Conservation (phyloP, 2,888 invertebrate species). For the Priocnemis perturbator region DNA sequence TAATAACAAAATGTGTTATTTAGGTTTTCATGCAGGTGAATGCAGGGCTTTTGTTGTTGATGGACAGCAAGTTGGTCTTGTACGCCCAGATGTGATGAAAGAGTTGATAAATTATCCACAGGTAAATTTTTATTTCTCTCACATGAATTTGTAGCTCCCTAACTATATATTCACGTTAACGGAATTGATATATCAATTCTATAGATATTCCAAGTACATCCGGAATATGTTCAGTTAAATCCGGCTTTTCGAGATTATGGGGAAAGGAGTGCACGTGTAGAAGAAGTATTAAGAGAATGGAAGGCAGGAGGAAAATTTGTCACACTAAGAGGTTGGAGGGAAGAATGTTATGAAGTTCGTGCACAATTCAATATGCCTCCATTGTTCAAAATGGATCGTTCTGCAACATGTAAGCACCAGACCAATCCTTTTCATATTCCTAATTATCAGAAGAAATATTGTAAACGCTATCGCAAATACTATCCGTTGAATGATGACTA, state of each 20-base stretch:
- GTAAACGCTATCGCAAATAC: neutral
- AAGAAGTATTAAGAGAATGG: slow-evolving; percentile 86
- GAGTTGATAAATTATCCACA: slow-evolving; percentile 89
- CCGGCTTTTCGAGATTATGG: slow-evolving; percentile 91
- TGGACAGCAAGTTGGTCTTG: slow-evolving; percentile 92
- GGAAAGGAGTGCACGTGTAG: slow-evolving; percentile 86
- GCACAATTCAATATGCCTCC: slow-evolving; percentile 82
- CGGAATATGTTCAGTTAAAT: slow-evolving; percentile 87
- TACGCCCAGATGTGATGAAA: slow-evolving; percentile 89
- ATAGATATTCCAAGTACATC: slow-evolving; percentile 84
- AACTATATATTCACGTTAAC: slow-evolving; percentile 18
- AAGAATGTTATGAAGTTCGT: slow-evolving; percentile 96
- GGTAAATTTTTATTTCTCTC: slow-evolving; percentile 75
- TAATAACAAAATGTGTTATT: too few species aligned
- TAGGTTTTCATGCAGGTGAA: slow-evolving; percentile 86
- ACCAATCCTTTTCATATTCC: too few species aligned
- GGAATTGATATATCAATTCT: slow-evolving; percentile 31
- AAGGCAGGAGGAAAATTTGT: slow-evolving; percentile 85
- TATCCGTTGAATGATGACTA: too few species aligned
- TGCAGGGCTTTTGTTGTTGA: slow-evolving; percentile 92
- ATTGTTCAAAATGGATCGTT: slow-evolving; percentile 89
- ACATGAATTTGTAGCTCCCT: neutral
- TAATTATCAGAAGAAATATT: neutral
- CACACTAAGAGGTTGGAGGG: slow-evolving; percentile 93
- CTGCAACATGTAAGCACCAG: slow-evolving; percentile 85